Conservation (phyloP, 1,140 invertebrate genomes). For the Geopemphigus sp. region DNA sequence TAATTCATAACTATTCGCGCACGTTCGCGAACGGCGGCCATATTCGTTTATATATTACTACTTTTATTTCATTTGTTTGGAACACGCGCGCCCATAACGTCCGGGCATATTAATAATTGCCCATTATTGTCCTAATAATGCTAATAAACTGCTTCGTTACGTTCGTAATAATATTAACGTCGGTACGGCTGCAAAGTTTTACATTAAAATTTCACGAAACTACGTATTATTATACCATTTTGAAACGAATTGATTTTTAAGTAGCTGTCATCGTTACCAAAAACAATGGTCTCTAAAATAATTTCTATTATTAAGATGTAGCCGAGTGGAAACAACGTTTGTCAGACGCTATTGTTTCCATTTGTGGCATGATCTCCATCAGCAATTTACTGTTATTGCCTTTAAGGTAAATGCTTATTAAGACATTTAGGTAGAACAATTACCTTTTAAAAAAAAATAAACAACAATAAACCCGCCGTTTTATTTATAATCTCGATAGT, state of each 20-base stretch:
- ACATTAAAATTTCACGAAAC: neutral
- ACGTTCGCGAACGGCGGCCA: neutral
- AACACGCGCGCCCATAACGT: neutral
- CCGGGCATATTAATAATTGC: neutral
- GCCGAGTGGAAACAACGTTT: neutral
- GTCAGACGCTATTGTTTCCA: slow-evolving; percentile 5
- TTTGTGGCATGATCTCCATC: neutral
- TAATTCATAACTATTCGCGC: neutral
- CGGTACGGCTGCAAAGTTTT: neutral
- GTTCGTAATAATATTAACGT: slow-evolving; percentile 12
- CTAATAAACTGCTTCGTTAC: neutral
- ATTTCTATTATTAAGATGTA: neutral
- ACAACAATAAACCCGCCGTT: slow-evolving; percentile 1
- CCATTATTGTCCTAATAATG: neutral
- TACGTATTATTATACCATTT: neutral
- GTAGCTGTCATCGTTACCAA: neutral
- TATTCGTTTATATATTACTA: neutral
- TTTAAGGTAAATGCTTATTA: neutral
- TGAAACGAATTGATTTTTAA: slow-evolving; percentile 4
- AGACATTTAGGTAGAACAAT: neutral
- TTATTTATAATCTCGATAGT: neutral
- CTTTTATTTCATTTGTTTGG: slow-evolving; percentile 3
- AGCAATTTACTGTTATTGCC: neutral
- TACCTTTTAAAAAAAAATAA: neutral
- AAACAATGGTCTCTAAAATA: neutral